Percentiles rank a stretch among this genome's conserved stretches.
Conservation (phyloP, 2,888 invertebrate genomes). For the Rhaphigaster nebulosa region DNA sequence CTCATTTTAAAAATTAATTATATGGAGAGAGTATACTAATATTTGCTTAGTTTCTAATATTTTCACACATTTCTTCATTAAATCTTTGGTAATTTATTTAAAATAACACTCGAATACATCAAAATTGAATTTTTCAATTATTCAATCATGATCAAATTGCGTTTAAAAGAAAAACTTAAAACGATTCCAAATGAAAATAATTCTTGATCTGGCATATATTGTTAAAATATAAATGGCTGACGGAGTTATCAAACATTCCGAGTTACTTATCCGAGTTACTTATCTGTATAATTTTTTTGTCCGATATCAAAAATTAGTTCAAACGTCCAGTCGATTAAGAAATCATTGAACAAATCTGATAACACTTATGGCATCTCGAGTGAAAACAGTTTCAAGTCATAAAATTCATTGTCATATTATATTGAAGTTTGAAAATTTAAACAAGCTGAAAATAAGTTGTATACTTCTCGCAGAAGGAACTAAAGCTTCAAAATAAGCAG, state of each 20-base stretch:
- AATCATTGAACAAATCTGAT: not conserved
- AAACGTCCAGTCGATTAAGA: not conserved
- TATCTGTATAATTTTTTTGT: constrained; percentile 1
- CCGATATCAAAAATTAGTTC: not conserved
- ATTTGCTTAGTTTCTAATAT: not conserved
- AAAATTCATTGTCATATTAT: not conserved
- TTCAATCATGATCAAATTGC: no score
- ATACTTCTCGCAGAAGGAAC: no score
- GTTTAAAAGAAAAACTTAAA: not conserved
- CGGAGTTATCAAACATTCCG: not conserved
- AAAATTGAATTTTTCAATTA: no score
- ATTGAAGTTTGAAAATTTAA: not conserved
- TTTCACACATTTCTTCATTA: no score
- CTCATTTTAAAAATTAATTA: no score
- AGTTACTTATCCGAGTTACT: not conserved
- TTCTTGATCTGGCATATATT: not conserved
- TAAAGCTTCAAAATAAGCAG: not conserved
- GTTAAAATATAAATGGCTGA: not conserved
- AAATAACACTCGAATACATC: no score
- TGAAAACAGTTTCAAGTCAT: not conserved
- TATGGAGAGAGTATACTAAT: not conserved
- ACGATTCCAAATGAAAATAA: not conserved
- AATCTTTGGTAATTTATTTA: no score
- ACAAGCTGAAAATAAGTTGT: not conserved
- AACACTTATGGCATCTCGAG: not conserved